Conservation (phyloP, 1,140 invertebrate species). For the Drosophila carrolli region DNA sequence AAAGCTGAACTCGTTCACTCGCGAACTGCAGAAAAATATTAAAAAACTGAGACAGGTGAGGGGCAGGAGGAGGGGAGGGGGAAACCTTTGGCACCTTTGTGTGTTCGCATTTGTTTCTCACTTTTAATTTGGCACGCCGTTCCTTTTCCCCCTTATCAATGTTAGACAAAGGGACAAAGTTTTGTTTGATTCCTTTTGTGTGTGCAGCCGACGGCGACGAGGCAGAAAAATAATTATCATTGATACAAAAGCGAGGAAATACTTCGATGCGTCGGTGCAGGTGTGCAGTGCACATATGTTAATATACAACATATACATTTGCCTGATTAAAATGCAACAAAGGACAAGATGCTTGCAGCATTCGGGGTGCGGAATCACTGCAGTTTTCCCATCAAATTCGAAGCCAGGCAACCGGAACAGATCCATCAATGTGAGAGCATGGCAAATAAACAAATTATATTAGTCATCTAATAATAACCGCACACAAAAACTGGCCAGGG, state of each 20-base stretch:
- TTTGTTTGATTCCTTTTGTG: slow-evolving; percentile 83
- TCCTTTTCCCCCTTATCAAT: slow-evolving; percentile 20
- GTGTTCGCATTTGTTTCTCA: slow-evolving; percentile 75
- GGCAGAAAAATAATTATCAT: slow-evolving; percentile 79
- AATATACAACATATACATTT: slow-evolving; percentile 72
- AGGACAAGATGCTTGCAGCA: slow-evolving; percentile 8
- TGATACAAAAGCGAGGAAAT: slow-evolving; percentile 72
- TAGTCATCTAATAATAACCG: slow-evolving; percentile 59
- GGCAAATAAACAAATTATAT: slow-evolving; percentile 72
- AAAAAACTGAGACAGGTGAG: slow-evolving; percentile 51
- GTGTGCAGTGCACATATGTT: slow-evolving; percentile 39
- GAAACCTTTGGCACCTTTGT: slow-evolving; percentile 77
- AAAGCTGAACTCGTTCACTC: slow-evolving; percentile 56
- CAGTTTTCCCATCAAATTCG: neutral
- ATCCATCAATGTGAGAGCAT: slow-evolving; percentile 30
- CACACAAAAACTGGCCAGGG: slow-evolving; percentile 34
- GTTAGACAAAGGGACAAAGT: slow-evolving; percentile 78
- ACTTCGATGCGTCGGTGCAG: slow-evolving; percentile 44
- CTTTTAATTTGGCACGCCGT: slow-evolving; percentile 72
- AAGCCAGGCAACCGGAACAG: slow-evolving; percentile 15
- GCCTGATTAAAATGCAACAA: slow-evolving; percentile 70
- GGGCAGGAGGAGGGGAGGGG: neutral
- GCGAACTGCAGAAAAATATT: slow-evolving; percentile 56
- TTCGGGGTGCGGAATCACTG: neutral
- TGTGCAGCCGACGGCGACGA: slow-evolving; percentile 65